Conservation (phyloP, 1,140 invertebrate genomes). For the Papilio polyxenes region DNA sequence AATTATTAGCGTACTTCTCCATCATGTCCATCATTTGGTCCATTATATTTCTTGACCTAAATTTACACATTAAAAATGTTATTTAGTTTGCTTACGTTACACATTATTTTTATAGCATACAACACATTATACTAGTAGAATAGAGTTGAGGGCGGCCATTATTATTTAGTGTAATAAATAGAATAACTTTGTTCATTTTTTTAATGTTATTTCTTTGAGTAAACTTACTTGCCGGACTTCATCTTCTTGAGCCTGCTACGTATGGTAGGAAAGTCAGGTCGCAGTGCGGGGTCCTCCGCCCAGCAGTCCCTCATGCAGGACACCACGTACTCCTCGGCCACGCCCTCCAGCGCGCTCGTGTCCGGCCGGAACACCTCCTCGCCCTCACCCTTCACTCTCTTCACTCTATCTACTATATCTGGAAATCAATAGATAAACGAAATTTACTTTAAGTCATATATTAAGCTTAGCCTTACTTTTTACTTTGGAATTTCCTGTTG, state of each 20-base stretch:
- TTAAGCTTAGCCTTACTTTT: too few species aligned
- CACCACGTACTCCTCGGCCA: conserved; percentile 88
- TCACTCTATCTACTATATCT: conserved; percentile 92
- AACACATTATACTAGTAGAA: not conserved
- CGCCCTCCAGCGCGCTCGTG: conserved; percentile 84
- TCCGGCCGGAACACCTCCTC: conserved; percentile 90
- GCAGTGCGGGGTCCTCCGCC: conserved; percentile 88
- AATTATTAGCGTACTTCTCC: conserved; percentile 96
- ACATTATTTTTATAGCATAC: not conserved
- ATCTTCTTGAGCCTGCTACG: conserved; percentile 91
- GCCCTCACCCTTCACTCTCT: conserved; percentile 83
- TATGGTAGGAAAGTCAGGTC: conserved; percentile 91
- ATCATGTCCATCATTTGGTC: conserved; percentile 98
- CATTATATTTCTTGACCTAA: conserved; percentile 93
- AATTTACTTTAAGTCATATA: too few species aligned
- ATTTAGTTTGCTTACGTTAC: not conserved
- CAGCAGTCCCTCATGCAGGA: conserved; percentile 92
- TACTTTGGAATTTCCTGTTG: too few species aligned
- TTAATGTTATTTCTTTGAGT: not conserved
- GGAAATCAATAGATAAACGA: conserved; percentile 31
- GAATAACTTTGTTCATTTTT: too few species aligned
- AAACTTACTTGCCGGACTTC: conserved; percentile 89
- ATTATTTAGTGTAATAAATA: not conserved
- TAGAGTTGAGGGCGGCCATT: not conserved
- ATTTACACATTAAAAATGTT: conserved; percentile 35